Evolutionary conservation across 2,888 invertebrate species (phyloP).

Genomic region (Ormyrus labotus): DNA sequence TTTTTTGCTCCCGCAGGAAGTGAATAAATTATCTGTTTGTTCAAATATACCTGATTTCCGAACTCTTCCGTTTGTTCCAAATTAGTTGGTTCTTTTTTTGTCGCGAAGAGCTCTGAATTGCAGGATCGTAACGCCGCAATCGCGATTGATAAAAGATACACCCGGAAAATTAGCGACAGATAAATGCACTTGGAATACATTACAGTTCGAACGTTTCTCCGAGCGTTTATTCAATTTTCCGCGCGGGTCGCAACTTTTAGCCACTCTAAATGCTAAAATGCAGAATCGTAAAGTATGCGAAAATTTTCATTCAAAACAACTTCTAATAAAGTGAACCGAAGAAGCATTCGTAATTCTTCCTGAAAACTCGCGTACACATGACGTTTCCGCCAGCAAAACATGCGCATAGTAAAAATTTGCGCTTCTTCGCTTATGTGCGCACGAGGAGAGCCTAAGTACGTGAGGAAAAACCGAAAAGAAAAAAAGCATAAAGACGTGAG

Average conservation of each 20-base stretch:
- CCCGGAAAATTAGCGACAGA: neutral
- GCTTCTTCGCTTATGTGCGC: constrained; percentile 16
- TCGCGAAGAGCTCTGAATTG: neutral
- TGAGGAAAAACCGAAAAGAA: neutral
- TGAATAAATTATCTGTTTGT: constrained; percentile 55
- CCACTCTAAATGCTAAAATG: no score
- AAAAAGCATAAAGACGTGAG: neutral
- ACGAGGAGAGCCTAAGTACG: neutral
- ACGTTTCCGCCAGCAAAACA: constrained; percentile 39
- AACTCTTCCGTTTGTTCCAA: constrained; percentile 51
- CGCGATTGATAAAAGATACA: constrained; percentile 17
- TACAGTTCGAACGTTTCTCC: neutral
- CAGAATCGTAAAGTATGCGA: neutral
- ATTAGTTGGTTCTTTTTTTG: constrained; percentile 47
- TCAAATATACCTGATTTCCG: constrained; percentile 49
- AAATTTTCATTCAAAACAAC: constrained; percentile 10
- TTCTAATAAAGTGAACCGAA: constrained; percentile 20
- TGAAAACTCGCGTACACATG: constrained; percentile 20
- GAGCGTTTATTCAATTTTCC: no score
- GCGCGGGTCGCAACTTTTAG: no score
- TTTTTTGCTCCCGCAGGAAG: constrained; percentile 26
- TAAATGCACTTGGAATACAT: neutral
- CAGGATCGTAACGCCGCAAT: constrained; percentile 27
- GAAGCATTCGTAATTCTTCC: constrained; percentile 39
- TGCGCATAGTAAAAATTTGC: constrained; percentile 44